Conservation (phyloP, 2,797 vertebrate species). For the Arctocebus calabarensis region DNA sequence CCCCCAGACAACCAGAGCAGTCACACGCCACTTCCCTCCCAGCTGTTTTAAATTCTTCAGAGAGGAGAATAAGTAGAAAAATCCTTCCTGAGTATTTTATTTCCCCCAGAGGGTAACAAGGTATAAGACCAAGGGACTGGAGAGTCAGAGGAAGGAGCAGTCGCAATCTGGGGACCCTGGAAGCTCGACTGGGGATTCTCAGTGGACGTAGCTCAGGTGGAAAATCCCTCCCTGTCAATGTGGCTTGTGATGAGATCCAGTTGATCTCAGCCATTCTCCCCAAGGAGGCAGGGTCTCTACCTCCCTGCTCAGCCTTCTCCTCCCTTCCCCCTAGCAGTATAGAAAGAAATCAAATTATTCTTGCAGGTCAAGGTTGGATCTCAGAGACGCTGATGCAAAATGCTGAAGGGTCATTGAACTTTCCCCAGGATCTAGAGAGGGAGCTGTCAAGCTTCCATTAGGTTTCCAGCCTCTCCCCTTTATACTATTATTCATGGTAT, state of each 20-base stretch:
- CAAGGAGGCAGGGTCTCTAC: neutral
- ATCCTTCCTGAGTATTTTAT: slow-evolving; percentile 28
- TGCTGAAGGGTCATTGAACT: neutral
- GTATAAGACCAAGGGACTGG: neutral
- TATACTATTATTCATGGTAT: accelerated
- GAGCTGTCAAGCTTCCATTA: neutral
- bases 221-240: neutral
- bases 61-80: slow-evolving; percentile 14
- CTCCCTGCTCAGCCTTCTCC: neutral
- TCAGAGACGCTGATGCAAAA: too few species aligned
- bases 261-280: neutral
- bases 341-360: neutral
- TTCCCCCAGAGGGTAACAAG: neutral
- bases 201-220: accelerated
- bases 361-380: neutral
- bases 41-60: slow-evolving; percentile 51
- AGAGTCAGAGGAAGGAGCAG: neutral
- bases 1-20: neutral
- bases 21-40: neutral
- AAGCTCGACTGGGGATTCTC: neutral
- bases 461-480: neutral
- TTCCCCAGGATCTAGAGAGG: neutral
- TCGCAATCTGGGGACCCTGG: neutral
- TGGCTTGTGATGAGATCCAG: neutral
- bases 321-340: neutral